A percentile compares a stretch with the other conserved stretches of the same genome.
These are phyloP conservation scores for Agrotis segetum DNA, from an alignment of 2,888 invertebrate genomes.

Conservation along the genomic window DNA sequence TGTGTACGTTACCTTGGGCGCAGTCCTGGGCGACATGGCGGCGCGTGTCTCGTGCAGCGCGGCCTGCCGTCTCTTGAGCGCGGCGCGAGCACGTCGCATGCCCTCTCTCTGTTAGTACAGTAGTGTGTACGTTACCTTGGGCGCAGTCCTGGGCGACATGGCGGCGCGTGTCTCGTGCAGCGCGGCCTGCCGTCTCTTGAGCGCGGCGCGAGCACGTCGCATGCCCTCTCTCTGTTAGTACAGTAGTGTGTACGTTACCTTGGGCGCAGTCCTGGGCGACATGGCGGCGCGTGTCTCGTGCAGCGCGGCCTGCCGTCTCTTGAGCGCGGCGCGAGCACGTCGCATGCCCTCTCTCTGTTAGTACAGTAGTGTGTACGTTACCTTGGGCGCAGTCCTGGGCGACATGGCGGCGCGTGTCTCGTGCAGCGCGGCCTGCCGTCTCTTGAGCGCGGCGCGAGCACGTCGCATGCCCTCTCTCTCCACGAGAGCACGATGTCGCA, in stretches of 20 bases:
- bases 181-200: conserved; percentile 93
- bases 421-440: conserved; percentile 93
- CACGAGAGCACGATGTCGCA: conserved; percentile 95
- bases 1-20: conserved; percentile 73
- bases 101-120: conserved; percentile 92
- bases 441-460: conserved; percentile 94
- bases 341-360: conserved; percentile 94
- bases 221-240: conserved; percentile 93
- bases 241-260: conserved; percentile 63
- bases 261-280: conserved; percentile 79
- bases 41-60: conserved; percentile 91
- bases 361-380: too few species aligned
- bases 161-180: conserved; percentile 91
- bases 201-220: conserved; percentile 94
- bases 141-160: conserved; percentile 79
- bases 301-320: conserved; percentile 93
- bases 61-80: conserved; percentile 92
- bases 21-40: conserved; percentile 82
- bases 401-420: conserved; percentile 72
- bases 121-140: conserved; percentile 69
- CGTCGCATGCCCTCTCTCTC: conserved; percentile 96
- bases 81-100: conserved; percentile 95
- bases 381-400: too few species aligned
- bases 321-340: conserved; percentile 94
- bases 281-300: conserved; percentile 89